Conservation (phyloP, 1,140 invertebrate genomes). For the Bombyx mori region DNA sequence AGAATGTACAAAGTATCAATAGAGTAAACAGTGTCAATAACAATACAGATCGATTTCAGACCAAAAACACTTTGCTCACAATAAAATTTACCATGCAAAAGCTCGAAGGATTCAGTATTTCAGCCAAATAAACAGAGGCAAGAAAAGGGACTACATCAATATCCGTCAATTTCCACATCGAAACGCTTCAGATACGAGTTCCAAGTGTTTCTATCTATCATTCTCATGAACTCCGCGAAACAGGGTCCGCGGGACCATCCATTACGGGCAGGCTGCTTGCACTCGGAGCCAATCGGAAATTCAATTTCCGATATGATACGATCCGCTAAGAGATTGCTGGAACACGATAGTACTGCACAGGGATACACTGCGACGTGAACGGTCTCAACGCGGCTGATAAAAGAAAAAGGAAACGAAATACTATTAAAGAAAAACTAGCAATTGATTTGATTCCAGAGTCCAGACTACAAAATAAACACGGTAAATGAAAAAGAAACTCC, state of each 20-base stretch:
- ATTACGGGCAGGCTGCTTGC: conserved; percentile 35
- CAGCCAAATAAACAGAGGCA: conserved; percentile 15
- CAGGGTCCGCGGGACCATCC: conserved; percentile 33
- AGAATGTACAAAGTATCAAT: no score
- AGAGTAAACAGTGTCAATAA: no score
- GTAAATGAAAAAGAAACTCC: no score
- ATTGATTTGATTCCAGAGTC: no score
- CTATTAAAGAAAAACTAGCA: no score
- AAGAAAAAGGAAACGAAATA: no score
- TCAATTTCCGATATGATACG: conserved; percentile 59
- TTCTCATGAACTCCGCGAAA: conserved; percentile 30
- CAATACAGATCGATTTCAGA: no score
- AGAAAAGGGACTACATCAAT: conserved; percentile 19
- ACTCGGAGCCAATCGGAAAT: conserved; percentile 54
- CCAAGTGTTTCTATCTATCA: conserved; percentile 41
- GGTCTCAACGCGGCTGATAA: background rate
- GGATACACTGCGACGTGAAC: conserved; percentile 4
- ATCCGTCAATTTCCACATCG: conserved; percentile 24
- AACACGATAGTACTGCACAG: conserved; percentile 26
- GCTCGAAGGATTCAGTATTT: conserved; percentile 1
- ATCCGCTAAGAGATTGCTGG: conserved; percentile 55
- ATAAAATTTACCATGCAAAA: no score
- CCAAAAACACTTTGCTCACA: no score
- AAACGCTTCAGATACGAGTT: conserved; percentile 15
- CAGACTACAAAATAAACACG: no score